These are phyloP conservation scores for Seladonia tumulorum DNA, from an alignment of 2,888 invertebrate species.

Conservation along the genomic window DNA sequence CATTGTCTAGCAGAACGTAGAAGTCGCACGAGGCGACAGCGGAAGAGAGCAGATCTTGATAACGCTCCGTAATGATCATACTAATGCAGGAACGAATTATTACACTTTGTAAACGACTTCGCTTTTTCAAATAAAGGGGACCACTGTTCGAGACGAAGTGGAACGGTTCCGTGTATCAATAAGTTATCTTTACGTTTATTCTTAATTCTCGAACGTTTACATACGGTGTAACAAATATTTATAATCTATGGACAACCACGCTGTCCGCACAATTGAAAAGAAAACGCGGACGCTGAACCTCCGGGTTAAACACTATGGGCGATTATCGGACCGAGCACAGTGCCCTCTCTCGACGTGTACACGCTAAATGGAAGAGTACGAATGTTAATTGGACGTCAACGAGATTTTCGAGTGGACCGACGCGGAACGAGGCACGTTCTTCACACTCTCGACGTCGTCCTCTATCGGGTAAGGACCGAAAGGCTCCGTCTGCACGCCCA, in stretches of 20 bases:
- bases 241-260: neutral
- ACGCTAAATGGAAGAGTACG: constrained; percentile 17
- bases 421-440: constrained; percentile 75
- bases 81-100: neutral
- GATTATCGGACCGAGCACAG: neutral
- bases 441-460: constrained; percentile 74
- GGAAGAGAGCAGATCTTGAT: constrained; percentile 41
- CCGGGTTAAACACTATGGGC: constrained; percentile 6
- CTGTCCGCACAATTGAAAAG: neutral
- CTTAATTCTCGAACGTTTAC: neutral
- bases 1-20: constrained; percentile 47
- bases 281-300: constrained; percentile 1
- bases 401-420: constrained; percentile 78
- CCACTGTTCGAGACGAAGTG: neutral
- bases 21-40: constrained; percentile 31
- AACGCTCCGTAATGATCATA: constrained; percentile 15
- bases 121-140: neutral
- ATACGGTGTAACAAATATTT: neutral
- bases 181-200: constrained; percentile 28
- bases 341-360: neutral
- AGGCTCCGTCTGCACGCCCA: constrained; percentile 82
- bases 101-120: neutral
- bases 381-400: constrained; percentile 60
- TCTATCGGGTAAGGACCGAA: constrained; percentile 77
- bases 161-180: neutral